These are phyloP conservation scores for Perca fluviatilis DNA, from an alignment of 2,113 vertebrate genomes.

Conservation along the genomic window DNA sequence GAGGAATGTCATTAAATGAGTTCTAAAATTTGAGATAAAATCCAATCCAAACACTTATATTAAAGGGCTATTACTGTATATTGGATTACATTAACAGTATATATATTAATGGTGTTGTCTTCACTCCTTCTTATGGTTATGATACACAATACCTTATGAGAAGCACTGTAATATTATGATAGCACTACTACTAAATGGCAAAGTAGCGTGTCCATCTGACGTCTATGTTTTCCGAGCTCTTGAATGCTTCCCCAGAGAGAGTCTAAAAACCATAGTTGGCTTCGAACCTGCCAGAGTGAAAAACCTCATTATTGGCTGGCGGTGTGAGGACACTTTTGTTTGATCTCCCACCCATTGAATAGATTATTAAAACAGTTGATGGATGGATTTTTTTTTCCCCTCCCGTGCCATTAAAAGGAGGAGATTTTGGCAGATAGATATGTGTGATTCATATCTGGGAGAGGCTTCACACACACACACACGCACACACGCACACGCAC, in stretches of 20 bases:
- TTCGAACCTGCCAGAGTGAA: constrained; percentile 56
- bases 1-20: no score
- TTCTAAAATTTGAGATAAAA: no score
- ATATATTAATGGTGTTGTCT: not conserved
- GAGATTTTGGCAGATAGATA: constrained; percentile 69
- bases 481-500: constrained; percentile 40
- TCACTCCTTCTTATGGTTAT: not conserved
- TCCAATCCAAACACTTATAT: no score
- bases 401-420: constrained; percentile 67
- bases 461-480: constrained; percentile 60
- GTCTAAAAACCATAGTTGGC: constrained; percentile 63
- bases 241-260: constrained; percentile 50
- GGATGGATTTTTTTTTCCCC: constrained; percentile 44
- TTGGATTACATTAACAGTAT: not conserved
- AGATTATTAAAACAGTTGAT: constrained; percentile 77
- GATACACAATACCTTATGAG: not conserved
- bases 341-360: constrained; percentile 75
- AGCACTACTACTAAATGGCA: not conserved
- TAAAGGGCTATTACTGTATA: not conserved
- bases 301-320: constrained; percentile 70
- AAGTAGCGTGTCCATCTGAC: not conserved
- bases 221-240: constrained; percentile 21
- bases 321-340: constrained; percentile 65
- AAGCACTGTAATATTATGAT: not conserved
- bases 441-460: constrained; percentile 73